A percentile compares a stretch with the other conserved stretches of the same genome.
Evolutionary conservation across 2,888 invertebrate genomes (phyloP).

Genomic region (Dinocampus coccinellae): DNA sequence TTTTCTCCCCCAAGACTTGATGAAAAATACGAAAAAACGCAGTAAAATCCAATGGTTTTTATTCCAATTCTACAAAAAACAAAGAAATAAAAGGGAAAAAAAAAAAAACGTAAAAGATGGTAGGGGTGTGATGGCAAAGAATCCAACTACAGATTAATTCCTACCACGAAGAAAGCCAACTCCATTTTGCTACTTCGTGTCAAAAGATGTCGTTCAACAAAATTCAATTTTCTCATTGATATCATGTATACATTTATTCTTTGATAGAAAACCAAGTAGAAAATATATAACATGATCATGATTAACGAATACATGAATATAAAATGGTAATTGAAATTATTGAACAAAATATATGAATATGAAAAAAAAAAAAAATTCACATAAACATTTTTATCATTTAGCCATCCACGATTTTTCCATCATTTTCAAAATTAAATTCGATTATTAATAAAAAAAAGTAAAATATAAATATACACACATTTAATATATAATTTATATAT

Average conservation of each 20-base stretch:
- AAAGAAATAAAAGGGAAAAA: too few species aligned
- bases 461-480: too few species aligned
- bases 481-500: too few species aligned
- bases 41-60: background rate
- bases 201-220: background rate
- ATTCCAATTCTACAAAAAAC: background rate
- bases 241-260: too few species aligned
- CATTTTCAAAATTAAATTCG: too few species aligned
- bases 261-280: too few species aligned
- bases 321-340: background rate
- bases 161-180: background rate
- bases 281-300: background rate
- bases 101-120: background rate
- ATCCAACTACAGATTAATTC: slow-evolving; percentile 1
- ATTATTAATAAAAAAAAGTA: too few species aligned
- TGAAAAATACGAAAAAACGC: background rate
- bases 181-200: background rate
- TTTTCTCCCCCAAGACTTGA: background rate
- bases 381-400: too few species aligned
- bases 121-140: background rate
- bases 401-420: too few species aligned
- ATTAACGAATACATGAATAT: background rate
- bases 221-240: background rate
- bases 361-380: background rate
- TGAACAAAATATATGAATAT: too few species aligned